Evolutionary conservation across 2,797 vertebrate genomes (phyloP).

Genomic region (Macropodus opercularis): DNA sequence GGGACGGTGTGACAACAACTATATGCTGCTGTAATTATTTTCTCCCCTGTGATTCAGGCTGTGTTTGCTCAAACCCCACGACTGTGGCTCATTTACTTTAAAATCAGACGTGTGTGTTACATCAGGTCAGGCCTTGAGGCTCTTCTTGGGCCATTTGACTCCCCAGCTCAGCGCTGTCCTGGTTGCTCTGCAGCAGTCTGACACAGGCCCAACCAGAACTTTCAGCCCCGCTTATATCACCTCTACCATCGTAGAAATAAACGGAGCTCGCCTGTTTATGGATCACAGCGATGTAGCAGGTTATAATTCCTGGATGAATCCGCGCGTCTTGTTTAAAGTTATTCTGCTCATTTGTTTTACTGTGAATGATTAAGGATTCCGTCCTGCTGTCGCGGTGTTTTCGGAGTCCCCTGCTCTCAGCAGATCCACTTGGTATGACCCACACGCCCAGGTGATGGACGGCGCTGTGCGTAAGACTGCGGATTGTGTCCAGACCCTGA

Average conservation of each 20-base stretch:
- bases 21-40: not conserved
- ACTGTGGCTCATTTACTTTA: not conserved
- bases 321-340: too few species aligned
- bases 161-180: conserved; percentile 5
- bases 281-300: not conserved
- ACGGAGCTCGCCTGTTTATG: not conserved
- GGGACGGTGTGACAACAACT: not conserved
- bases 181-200: conserved; percentile 30
- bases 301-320: not conserved
- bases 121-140: too few species aligned
- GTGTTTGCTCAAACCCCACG: not conserved
- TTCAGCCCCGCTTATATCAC: conserved; percentile 40
- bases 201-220: conserved; percentile 32
- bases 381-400: conserved; percentile 51
- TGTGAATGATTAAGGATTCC: not conserved
- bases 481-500: conserved; percentile 60
- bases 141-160: not conserved
- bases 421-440: conserved; percentile 41
- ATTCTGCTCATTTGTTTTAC: not conserved
- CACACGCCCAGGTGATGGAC: conserved; percentile 53
- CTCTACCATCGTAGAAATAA: conserved; percentile 3
- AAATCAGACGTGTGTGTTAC: not conserved
- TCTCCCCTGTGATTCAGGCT: not conserved
- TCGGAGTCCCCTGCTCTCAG: conserved; percentile 9
- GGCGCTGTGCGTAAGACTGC: conserved; percentile 67